Percentiles rank a stretch among this genome's conserved stretches.
Evolutionary conservation across 2,797 vertebrate genomes (phyloP).

Genomic region (Lates japonicus): DNA sequence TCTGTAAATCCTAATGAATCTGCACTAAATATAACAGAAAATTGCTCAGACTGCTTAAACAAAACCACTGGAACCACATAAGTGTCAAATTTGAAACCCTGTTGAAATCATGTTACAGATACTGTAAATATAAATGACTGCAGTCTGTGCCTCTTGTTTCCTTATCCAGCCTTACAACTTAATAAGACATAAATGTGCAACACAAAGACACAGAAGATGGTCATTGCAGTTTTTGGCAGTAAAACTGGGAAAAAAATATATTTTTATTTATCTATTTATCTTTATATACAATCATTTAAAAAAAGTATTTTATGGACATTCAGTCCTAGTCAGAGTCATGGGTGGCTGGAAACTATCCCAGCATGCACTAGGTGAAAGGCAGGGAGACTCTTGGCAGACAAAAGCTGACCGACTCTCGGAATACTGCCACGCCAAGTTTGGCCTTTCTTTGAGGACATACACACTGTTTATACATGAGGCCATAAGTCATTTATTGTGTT

Average conservation of each 20-base stretch:
- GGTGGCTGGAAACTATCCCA: neutral
- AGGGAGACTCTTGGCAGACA: neutral
- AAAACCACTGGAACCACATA: no score
- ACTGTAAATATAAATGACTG: no score
- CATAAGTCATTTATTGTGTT: neutral
- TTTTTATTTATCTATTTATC: no score
- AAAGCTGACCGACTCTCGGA: neutral
- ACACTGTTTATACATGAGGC: neutral
- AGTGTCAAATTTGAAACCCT: no score
- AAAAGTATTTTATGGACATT: neutral
- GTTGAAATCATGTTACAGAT: no score
- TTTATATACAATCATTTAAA: neutral
- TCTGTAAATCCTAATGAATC: no score
- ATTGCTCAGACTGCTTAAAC: no score
- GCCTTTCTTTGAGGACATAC: neutral
- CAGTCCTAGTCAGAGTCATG: neutral
- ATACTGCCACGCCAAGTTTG: no score
- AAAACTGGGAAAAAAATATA: neutral
- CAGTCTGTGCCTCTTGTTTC: no score
- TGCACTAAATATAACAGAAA: no score
- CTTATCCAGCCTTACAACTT: no score
- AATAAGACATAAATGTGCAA: no score
- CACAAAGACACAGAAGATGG: neutral
- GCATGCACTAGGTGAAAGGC: neutral
- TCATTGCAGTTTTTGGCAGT: neutral